phyloP scores from a whole-genome alignment of 2,888 invertebrate genomes.

The Dolomedes plantarius region DNA sequence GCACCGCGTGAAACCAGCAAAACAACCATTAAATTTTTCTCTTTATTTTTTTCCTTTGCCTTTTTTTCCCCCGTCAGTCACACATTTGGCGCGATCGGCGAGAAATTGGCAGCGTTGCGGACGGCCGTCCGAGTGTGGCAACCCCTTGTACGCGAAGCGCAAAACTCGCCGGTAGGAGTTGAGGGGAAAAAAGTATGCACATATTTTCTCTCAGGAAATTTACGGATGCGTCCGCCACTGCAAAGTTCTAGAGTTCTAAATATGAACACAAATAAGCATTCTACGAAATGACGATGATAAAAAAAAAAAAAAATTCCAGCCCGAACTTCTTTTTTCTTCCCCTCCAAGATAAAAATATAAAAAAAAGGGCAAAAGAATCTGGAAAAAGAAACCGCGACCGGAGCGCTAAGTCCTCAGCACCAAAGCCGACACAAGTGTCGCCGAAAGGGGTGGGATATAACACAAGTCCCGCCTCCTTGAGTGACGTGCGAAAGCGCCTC shows the following conservation, averaged over 20 bases:
- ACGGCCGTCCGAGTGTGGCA: constrained; percentile 43
- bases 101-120: constrained; percentile 51
- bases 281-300: not conserved
- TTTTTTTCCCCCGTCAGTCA: not conserved
- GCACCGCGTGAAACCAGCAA: constrained; percentile 27
- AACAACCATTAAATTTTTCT: constrained; percentile 63
- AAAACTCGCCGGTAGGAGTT: constrained; percentile 4
- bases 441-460: constrained; percentile 75
- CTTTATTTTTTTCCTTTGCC: too few species aligned
- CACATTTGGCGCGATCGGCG: constrained; percentile 48
- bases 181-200: constrained; percentile 6
- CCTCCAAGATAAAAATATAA: constrained; percentile 13
- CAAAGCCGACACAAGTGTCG: constrained; percentile 75
- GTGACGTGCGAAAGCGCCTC: constrained; percentile 67
- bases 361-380: constrained; percentile 35
- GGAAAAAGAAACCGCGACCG: constrained; percentile 68
- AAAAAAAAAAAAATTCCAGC: not conserved
- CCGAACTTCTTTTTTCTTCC: constrained; percentile 11
- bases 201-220: not conserved
- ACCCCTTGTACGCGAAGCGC: constrained; percentile 43
- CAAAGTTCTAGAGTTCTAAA: constrained; percentile 11
- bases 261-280: constrained; percentile 15
- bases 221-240: not conserved
- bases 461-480: constrained; percentile 71
- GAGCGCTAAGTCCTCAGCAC: constrained; percentile 72